Evolutionary conservation across 2,113 vertebrate genomes (phyloP).

Genomic region (Xenopus tropicalis): UCB_Xtro_10.0 CM004447.2:149380501-149381000

Average conservation of each 20-base stretch:
- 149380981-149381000: no score
- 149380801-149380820: constrained; percentile 54
- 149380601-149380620: constrained; percentile 72
- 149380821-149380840: constrained; percentile 53
- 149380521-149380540: constrained; percentile 44
- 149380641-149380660: constrained; percentile 72
- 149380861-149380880: constrained; percentile 23
- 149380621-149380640: constrained; percentile 67
- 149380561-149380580: constrained; percentile 58
- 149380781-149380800: constrained; percentile 80
- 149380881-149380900: no score
- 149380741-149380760: constrained; percentile 76
- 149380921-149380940: no score
- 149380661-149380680: constrained; percentile 73
- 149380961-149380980: no score
- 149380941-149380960: no score
- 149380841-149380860: constrained; percentile 54
- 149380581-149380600: constrained; percentile 71
- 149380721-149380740: constrained; percentile 72
- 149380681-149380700: constrained; percentile 74
- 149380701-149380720: constrained; percentile 77
- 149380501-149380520: constrained; percentile 46
- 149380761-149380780: constrained; percentile 77
- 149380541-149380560: constrained; percentile 38
- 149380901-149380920: no score